A percentile compares a stretch with the other conserved stretches of the same genome.
phyloP scores from a whole-genome alignment of 2,113 vertebrate genomes.

The Phaetusa simplex region DNA sequence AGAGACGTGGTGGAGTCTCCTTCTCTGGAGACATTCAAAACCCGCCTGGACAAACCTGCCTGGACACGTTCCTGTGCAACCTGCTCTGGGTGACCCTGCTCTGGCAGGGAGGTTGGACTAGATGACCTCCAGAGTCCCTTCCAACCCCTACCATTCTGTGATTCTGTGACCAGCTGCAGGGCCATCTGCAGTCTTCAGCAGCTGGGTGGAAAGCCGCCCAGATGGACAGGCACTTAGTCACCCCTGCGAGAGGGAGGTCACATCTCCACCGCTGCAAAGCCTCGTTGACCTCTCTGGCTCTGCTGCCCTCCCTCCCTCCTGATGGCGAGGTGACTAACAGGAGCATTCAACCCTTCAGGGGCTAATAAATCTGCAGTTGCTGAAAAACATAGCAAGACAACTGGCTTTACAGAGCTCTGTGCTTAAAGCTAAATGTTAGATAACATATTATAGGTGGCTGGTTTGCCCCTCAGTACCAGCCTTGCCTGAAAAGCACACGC shows the following conservation, averaged over 20 bases:
- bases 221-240: background rate
- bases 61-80: too few species aligned
- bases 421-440: background rate
- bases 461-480: background rate
- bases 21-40: too few species aligned
- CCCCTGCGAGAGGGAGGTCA: background rate
- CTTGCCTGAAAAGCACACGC: background rate
- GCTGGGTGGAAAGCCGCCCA: background rate
- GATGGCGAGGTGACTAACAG: background rate
- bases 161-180: fast-evolving
- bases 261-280: background rate
- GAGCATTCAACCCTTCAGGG: background rate
- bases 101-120: too few species aligned
- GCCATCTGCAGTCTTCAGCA: background rate
- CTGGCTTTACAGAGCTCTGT: background rate
- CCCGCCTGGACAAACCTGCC: too few species aligned
- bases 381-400: background rate
- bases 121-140: too few species aligned
- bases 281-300: background rate
- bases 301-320: background rate
- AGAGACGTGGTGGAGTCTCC: too few species aligned
- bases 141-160: too few species aligned
- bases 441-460: background rate
- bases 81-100: too few species aligned
- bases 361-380: background rate